phyloP scores from a whole-genome alignment of 2,888 invertebrate genomes.

The Anoncus sp. region DNA sequence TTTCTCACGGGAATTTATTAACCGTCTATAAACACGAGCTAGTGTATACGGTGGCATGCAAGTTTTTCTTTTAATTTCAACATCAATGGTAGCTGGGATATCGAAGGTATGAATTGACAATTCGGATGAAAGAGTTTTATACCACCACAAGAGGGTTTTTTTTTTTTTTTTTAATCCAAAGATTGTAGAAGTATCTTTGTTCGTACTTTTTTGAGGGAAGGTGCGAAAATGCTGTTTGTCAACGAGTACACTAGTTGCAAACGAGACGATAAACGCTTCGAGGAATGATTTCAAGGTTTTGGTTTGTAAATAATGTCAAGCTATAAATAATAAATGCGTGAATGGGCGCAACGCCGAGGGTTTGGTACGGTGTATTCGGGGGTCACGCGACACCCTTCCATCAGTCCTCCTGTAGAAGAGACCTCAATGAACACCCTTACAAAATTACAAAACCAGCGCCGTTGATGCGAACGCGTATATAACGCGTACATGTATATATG shows the following conservation, averaged over 20 bases:
- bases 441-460: conserved; percentile 44
- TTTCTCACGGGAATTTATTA: not conserved
- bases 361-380: conserved; percentile 11
- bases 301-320: conserved; percentile 40
- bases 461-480: conserved; percentile 15
- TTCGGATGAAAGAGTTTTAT: conserved; percentile 7
- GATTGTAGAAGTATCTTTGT: conserved; percentile 3
- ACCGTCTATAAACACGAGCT: not conserved
- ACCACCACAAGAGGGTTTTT: conserved; percentile 4
- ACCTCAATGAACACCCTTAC: conserved; percentile 56
- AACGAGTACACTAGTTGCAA: conserved; percentile 27
- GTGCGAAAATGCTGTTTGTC: conserved; percentile 41
- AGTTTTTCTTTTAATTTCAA: not conserved
- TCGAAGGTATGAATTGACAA: conserved; percentile 8
- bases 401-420: conserved; percentile 7
- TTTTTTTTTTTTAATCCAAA: not conserved
- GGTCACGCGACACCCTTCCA: conserved; percentile 32
- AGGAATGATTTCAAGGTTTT: conserved; percentile 37
- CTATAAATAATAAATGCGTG: conserved; percentile 44
- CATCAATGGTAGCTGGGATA: conserved; percentile 1
- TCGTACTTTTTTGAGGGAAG: not conserved
- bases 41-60: not conserved
- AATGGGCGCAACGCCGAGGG: conserved; percentile 26
- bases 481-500: conserved; percentile 21
- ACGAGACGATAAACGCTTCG: conserved; percentile 29